These are phyloP conservation scores for Phanerotoma sp. DNA, from an alignment of 2,888 invertebrate species.

Conservation along the genomic window DNA sequence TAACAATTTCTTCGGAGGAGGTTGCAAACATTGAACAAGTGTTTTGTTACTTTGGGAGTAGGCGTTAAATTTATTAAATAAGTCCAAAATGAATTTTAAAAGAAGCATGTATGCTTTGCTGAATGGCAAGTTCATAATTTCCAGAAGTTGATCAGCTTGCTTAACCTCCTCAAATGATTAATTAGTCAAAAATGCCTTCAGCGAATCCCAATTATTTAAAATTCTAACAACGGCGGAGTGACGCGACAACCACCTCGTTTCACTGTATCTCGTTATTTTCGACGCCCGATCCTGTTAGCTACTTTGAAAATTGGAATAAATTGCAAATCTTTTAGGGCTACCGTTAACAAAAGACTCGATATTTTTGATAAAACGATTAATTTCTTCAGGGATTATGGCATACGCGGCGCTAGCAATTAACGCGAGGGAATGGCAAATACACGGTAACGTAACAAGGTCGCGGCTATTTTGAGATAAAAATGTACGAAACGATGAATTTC, in stretches of 20 bases:
- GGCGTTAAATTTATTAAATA: conserved; percentile 28
- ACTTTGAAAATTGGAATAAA: too few species aligned
- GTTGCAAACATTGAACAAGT: conserved; percentile 21
- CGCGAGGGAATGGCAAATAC: too few species aligned
- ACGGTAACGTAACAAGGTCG: too few species aligned
- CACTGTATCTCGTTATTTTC: conserved; percentile 16
- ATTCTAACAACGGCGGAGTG: conserved; percentile 6
- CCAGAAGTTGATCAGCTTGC: not conserved
- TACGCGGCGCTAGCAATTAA: conserved; percentile 32
- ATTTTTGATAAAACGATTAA: too few species aligned
- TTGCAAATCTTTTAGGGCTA: too few species aligned
- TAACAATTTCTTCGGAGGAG: conserved; percentile 15
- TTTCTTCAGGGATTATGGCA: conserved; percentile 28
- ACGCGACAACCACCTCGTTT: too few species aligned
- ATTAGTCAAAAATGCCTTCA: not conserved
- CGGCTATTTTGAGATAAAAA: conserved; percentile 27
- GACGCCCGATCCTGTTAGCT: conserved; percentile 1
- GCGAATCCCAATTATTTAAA: conserved; percentile 5
- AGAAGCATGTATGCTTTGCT: conserved; percentile 26
- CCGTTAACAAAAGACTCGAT: too few species aligned
- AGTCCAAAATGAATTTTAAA: conserved; percentile 23
- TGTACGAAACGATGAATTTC: conserved; percentile 22
- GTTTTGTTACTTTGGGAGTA: conserved; percentile 25
- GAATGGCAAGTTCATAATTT: not conserved
- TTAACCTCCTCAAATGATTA: not conserved